A percentile compares a stretch with the other conserved stretches of the same genome.
Conservation (phyloP, 2,113 vertebrate species). For the Zeus faber region DNA sequence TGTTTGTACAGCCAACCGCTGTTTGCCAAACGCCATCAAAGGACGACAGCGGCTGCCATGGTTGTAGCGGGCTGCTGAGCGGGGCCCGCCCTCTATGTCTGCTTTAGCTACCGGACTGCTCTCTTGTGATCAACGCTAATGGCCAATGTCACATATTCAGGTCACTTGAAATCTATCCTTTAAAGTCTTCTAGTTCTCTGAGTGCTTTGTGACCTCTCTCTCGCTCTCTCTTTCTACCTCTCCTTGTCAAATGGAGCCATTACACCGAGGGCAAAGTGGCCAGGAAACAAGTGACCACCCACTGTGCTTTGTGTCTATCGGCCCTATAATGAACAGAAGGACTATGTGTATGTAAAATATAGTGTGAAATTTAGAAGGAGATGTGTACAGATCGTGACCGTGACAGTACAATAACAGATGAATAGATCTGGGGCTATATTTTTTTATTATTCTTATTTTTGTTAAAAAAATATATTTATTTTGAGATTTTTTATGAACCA, state of each 20-base stretch:
- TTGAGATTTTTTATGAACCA: too few relatives aligned
- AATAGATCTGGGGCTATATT: too few relatives aligned
- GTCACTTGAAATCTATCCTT: too few relatives aligned
- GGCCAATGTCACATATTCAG: too few relatives aligned
- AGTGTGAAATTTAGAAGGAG: background rate
- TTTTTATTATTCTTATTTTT: too few relatives aligned
- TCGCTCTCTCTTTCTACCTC: slow-evolving; percentile 13
- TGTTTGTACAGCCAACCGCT: slow-evolving; percentile 59
- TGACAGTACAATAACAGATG: too few relatives aligned
- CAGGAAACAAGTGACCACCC: slow-evolving; percentile 51
- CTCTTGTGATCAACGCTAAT: slow-evolving; percentile 20
- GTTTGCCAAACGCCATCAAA: slow-evolving; percentile 57
- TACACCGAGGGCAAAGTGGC: slow-evolving; percentile 42
- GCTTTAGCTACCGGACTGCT: slow-evolving; percentile 15
- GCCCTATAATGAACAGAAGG: slow-evolving; percentile 28
- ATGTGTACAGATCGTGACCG: too few relatives aligned
- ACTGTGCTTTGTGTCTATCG: slow-evolving; percentile 52
- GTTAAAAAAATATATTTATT: too few relatives aligned
- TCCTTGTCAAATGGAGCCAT: slow-evolving; percentile 37
- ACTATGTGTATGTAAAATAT: slow-evolving; percentile 18
- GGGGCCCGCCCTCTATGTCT: slow-evolving; percentile 23
- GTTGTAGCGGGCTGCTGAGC: slow-evolving; percentile 1
- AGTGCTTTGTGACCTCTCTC: slow-evolving; percentile 14
- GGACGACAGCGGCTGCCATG: slow-evolving; percentile 34
- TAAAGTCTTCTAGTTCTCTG: slow-evolving; percentile 20